Evolutionary conservation across 1,140 invertebrate species (phyloP).

Genomic region (Laupala kohalensis): DNA sequence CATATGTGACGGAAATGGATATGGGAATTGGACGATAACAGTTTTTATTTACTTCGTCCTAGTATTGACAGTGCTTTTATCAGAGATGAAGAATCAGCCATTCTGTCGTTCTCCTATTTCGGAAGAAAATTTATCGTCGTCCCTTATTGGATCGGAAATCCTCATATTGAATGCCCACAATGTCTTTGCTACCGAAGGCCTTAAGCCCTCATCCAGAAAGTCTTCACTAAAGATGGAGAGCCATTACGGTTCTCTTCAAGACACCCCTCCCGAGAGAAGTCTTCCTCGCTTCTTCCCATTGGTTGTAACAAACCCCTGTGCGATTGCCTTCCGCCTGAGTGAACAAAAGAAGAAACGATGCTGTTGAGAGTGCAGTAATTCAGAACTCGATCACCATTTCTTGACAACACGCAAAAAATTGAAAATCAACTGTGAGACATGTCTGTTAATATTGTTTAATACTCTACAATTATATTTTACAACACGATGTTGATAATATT

Average conservation of each 20-base stretch:
- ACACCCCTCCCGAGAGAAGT: background rate
- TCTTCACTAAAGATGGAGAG: background rate
- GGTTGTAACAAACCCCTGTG: background rate
- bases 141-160: background rate
- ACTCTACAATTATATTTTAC: too few relatives aligned
- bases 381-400: too few relatives aligned
- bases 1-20: too few relatives aligned
- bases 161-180: background rate
- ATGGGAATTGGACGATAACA: too few relatives aligned
- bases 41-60: too few relatives aligned
- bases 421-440: too few relatives aligned
- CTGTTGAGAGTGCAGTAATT: too few relatives aligned
- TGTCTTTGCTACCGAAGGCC: background rate
- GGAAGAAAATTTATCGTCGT: background rate
- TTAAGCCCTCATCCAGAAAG: background rate
- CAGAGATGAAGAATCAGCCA: background rate
- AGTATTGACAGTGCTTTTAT: background rate
- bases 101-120: background rate
- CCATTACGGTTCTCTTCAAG: background rate
- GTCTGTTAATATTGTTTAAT: too few relatives aligned
- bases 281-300: background rate
- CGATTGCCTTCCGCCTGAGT: background rate
- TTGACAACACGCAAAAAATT: too few relatives aligned
- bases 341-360: too few relatives aligned
- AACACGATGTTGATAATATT: too few relatives aligned